Evolutionary conservation across 2,113 vertebrate genomes (phyloP).

Genomic region (Sorex fumeus): DNA sequence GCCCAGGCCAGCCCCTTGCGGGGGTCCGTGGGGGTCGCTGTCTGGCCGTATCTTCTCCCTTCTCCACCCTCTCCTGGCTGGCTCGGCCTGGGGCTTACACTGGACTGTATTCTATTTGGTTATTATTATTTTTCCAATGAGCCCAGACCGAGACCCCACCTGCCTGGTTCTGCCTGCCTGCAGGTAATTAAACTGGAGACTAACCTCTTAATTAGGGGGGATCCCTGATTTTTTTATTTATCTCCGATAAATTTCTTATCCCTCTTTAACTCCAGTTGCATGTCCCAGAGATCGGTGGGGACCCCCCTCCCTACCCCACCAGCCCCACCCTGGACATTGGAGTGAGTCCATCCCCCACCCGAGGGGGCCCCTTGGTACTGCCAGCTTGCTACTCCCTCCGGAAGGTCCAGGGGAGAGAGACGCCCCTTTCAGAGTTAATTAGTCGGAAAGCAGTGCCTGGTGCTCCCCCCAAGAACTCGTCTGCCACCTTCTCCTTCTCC

Average conservation of each 20-base stretch:
- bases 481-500: slow-evolving; percentile 56
- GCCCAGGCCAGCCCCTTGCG: background rate
- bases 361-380: background rate
- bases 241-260: slow-evolving; percentile 66
- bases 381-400: slow-evolving; percentile 63
- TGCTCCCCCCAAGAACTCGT: background rate
- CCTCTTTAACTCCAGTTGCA: slow-evolving; percentile 59
- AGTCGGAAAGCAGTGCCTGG: slow-evolving; percentile 76
- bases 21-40: background rate
- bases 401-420: slow-evolving; percentile 68
- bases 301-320: background rate
- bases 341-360: background rate
- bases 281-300: background rate
- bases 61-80: background rate
- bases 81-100: background rate
- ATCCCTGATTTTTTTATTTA: too few relatives aligned
- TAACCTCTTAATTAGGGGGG: slow-evolving; percentile 53
- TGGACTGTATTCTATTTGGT: slow-evolving; percentile 56
- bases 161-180: slow-evolving; percentile 25
- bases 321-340: too few relatives aligned
- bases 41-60: background rate
- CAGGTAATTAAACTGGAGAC: slow-evolving; percentile 49
- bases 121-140: slow-evolving; percentile 80
- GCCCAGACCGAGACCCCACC: slow-evolving; percentile 58
- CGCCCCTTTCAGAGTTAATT: slow-evolving; percentile 86